Base-by-base conservation (phyloP, 2,113 vertebrate species). In the Rhinolophus ferrumequinum region DNA sequence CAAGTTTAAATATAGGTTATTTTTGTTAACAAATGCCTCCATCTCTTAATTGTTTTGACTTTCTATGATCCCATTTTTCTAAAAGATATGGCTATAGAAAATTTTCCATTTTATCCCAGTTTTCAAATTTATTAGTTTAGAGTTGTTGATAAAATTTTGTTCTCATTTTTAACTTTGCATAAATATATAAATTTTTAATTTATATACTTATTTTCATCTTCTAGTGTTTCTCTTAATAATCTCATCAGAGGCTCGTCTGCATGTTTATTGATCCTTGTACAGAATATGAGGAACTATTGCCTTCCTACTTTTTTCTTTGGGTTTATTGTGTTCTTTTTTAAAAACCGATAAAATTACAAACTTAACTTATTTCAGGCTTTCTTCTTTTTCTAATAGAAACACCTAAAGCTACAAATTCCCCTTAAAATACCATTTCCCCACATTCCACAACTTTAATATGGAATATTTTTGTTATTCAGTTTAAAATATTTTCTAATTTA, bases 71-170 rank as follows among this genome's bases (percentile, higher is more conserved):
- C 35, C 16, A 47, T 56, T 64, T 67, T 80, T 66, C 67, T 82
- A 72, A 82, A 14, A 35, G 50, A 72, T 64, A 56, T 47, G 28
- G 30, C 67, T 81, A 47, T 35, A 81, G 30, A 56, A 75, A 73
- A 88, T 28, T 38, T 30, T 38, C 14, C 18, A 58, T 79, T 82
- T 79, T 21, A 70, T 64, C 28, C 50, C 69, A 52, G 62, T 77
- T 95, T 90, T 95, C 41, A 77, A 50, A 90, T 60, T 24, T 73
- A 90, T 33, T 84, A 41, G 58, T 60, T 58, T 76, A 47, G 38
- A 60, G 14, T 69, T 41, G 12, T 44, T 86, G 35, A 86, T 64
- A 86, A 80, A 80, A 47, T 86, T 44, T 44, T 75, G 30, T 50
- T 69, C 41, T 52, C 12, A 52, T 18, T 44, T 87, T 92, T 21